Percentiles rank a stretch among this genome's conserved stretches.
These are phyloP conservation scores for Nymphicus hollandicus DNA, from an alignment of 2,113 vertebrate genomes.

Conservation along the genomic window DNA sequence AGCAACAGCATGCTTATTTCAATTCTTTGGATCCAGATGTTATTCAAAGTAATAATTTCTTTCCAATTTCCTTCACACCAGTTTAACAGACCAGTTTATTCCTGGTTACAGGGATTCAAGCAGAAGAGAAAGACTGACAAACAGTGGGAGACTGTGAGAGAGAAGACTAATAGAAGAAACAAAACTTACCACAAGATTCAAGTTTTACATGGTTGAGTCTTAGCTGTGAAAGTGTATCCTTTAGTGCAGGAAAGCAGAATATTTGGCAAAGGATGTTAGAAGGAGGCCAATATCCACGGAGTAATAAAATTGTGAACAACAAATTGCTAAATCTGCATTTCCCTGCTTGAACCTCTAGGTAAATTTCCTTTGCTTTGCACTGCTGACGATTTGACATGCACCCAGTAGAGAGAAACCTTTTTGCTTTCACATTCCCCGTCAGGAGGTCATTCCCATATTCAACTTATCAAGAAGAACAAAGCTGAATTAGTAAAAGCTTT, in stretches of 20 bases:
- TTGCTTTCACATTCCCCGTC: background rate
- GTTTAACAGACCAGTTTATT: background rate
- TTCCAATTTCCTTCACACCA: background rate
- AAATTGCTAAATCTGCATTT: background rate
- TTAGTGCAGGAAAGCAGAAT: background rate
- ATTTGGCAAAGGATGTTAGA: background rate
- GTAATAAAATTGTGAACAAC: background rate
- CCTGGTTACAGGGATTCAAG: background rate
- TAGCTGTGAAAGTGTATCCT: background rate
- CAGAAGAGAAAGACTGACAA: background rate
- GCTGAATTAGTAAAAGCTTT: background rate
- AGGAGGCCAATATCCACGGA: background rate
- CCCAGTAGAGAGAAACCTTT: background rate
- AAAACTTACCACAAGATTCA: background rate
- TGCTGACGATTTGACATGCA: background rate
- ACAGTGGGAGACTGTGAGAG: background rate
- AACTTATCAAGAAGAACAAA: background rate
- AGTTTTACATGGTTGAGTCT: background rate
- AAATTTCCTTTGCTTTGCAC: background rate
- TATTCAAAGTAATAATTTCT: background rate
- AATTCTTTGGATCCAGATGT: background rate
- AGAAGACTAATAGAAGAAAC: background rate
- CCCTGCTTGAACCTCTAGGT: background rate
- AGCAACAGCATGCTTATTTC: background rate
- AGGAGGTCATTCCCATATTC: background rate